Conservation (phyloP, 2,888 invertebrate genomes). For the Parnassius smintheus region DNA sequence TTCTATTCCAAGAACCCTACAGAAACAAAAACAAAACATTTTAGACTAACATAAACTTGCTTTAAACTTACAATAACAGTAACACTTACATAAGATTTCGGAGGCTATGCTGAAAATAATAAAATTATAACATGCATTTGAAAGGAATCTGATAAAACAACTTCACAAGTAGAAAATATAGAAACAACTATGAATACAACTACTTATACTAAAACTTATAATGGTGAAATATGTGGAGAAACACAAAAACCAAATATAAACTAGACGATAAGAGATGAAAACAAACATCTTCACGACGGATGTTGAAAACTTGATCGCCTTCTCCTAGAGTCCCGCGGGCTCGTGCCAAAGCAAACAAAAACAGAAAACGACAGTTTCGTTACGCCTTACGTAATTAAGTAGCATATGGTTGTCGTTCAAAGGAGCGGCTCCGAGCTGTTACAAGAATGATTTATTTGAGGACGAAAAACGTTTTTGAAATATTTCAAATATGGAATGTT, state of each 20-base stretch:
- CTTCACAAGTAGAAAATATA: too few relatives aligned
- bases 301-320: slow-evolving; percentile 35
- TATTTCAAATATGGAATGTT: slow-evolving; percentile 16
- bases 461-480: slow-evolving; percentile 18
- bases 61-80: too few relatives aligned
- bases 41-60: too few relatives aligned
- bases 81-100: too few relatives aligned
- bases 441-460: slow-evolving; percentile 25
- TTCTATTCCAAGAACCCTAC: too few relatives aligned
- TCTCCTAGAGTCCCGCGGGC: slow-evolving; percentile 28
- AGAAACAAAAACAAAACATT: too few relatives aligned
- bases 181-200: too few relatives aligned
- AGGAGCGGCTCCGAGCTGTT: slow-evolving; percentile 17
- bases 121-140: too few relatives aligned
- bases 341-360: slow-evolving; percentile 49
- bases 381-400: slow-evolving; percentile 44
- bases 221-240: too few relatives aligned
- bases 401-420: slow-evolving; percentile 40
- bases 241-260: neutral
- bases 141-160: too few relatives aligned
- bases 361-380: slow-evolving; percentile 40
- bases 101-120: too few relatives aligned
- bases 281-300: slow-evolving; percentile 29
- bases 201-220: too few relatives aligned
- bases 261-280: neutral